Evolutionary conservation across 2,888 invertebrate species (phyloP), one percentile per base, ranked within the genome.

Genomic region (Sussaba pulchella): DNA sequence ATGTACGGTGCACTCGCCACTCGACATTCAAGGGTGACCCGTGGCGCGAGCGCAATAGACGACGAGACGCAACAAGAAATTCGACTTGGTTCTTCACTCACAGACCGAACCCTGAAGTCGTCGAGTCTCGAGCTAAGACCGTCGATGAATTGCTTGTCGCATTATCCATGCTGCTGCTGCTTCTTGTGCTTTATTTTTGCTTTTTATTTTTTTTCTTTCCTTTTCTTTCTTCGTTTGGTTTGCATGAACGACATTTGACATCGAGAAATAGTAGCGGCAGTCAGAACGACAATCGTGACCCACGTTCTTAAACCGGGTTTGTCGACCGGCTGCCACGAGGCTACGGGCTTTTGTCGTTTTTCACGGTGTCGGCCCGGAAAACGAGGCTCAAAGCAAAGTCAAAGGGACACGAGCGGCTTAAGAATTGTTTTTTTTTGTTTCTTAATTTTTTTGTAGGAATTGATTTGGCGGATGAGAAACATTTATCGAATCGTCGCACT

Each of bases 71-170:
- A 57, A 70, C 54, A 70, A n/a, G n/a, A n/a, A 57, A 57, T 67
- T 43, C 26, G 57, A 31, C 57, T 54, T 57, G 57, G 57, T 21
- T n/a, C 45, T 70, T 45, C 69, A 57, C 43, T 43, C 2, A 47
- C 41, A 14, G 17, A 31, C 24, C 54, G 8, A 31, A 26, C n/a
- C 2, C 31, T 31, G 6, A 5, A 31, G 31, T 31, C 6, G 41
- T 57, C 70, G 36, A 19, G 71, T 39, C 17, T 36, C 47, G 4
- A 64, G 64, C 54, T 26, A 17, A n/a, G 12, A n/a, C 57, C 31
- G 39, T 71, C 63, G 67, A 78, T 75, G 71, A 75, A 78, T 66
- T 61, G 71, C 39, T 59, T 67, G 50, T 72, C 64, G 19, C 5
- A 50, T 73, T 57, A 31, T 77, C 54, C 63, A 31, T 31, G 4